Evolutionary conservation across 2,113 vertebrate species (phyloP), one percentile per base, ranked within the genome.

Genomic region (Tautogolabrus adspersus): DNA sequence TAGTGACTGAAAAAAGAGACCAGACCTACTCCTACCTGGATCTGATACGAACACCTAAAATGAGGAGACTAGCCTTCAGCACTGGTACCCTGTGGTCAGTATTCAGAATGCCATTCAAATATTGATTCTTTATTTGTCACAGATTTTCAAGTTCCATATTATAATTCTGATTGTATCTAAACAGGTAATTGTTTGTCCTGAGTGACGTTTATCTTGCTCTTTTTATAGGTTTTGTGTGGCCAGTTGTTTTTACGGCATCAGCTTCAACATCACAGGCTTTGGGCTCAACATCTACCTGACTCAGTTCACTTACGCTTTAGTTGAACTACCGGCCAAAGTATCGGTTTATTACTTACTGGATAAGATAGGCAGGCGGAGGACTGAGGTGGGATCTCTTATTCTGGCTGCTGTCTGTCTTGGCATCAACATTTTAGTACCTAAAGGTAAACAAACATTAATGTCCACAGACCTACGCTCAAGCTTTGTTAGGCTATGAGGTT

Each of bases 261-360:
- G 90, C 84, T 93, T 95, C 66, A 94, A 94, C 70, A 88, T 94
- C 52, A 72, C 87, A 18, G 91, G 93, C 47, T 92, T 95, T 42
- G 92, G 94, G 23, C 72, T 95, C 51, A 92, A 88, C n/a, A 83
- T 94, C 12, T 93, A 93, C 72, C 81, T 95, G 7, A 95, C 93
- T 60, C 94, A 95, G 30, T 91, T 94, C 49, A 78, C 72, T 6
- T 95, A 93, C 13, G 88, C 64, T 22, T 3, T 72, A 6, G 83
- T 93, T 69, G 94, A 95, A 69, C 0, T 95, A n/a, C 94, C 94
- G 10, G 83, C 91, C 54, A 95, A 95, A 91, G 0, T 89, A 1
- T 0, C 13, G 0, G 52, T 88, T 44, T 95, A 92, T 69, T 91
- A 69, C 63, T 55, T 93, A 8, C 83, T 94, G 81, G 91, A 94